Evolutionary conservation across 2,888 invertebrate genomes (phyloP).

Genomic region (Spodoptera littoralis): DNA sequence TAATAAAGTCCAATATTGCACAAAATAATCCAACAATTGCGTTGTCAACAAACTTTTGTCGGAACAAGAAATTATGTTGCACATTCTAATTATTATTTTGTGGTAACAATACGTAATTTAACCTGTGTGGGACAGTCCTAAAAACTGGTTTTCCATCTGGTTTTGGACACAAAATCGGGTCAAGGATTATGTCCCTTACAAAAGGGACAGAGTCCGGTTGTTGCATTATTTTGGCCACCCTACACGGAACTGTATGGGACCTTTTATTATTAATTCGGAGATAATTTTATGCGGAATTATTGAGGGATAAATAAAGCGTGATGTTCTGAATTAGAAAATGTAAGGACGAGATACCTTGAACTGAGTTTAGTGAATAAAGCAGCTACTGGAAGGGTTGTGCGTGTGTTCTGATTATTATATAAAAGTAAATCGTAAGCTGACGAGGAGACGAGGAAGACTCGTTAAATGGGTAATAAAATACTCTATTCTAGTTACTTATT

Average conservation of each 20-base stretch:
- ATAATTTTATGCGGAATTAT: slow-evolving; percentile 42
- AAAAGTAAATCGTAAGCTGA: too few species aligned
- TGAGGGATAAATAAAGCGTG: slow-evolving; percentile 14
- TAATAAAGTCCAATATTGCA: slow-evolving; percentile 17
- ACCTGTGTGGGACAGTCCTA: slow-evolving; percentile 76
- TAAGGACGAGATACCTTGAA: slow-evolving; percentile 11
- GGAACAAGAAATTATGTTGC: slow-evolving; percentile 49
- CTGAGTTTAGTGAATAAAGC: slow-evolving; percentile 4
- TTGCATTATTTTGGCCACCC: slow-evolving; percentile 74
- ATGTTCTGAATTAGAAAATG: slow-evolving; percentile 33
- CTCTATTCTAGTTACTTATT: too few species aligned
- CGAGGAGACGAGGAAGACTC: too few species aligned
- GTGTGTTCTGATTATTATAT: too few species aligned
- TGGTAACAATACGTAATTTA: slow-evolving; percentile 73
- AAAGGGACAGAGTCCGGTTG: slow-evolving; percentile 61
- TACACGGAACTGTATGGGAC: slow-evolving; percentile 68
- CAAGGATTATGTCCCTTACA: slow-evolving; percentile 74
- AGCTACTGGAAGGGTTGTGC: slow-evolving; percentile 8
- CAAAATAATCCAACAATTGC: slow-evolving; percentile 15
- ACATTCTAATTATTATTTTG: slow-evolving; percentile 53
- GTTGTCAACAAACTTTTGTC: slow-evolving; percentile 49
- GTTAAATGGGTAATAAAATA: too few species aligned
- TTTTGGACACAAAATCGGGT: slow-evolving; percentile 66
- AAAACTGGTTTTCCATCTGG: slow-evolving; percentile 67
- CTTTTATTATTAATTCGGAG: slow-evolving; percentile 45